Evolutionary conservation across 2,888 invertebrate species (phyloP), one percentile per base, ranked within the genome.

Genomic region (Morinoia aosen): DNA sequence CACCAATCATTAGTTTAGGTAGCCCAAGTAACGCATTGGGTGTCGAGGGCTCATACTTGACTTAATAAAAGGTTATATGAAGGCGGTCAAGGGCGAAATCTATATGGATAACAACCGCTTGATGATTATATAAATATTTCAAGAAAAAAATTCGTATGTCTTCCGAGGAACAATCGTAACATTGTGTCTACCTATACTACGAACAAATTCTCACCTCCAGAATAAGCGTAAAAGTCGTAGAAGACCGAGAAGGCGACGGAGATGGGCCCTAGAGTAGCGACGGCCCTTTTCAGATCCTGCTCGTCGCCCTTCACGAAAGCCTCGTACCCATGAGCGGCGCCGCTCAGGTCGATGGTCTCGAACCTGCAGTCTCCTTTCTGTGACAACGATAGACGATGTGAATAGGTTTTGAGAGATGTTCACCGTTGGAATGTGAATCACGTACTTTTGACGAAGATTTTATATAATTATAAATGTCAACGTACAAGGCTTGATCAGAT

Each of bases 171-270:
- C 12, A 14, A 8, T 33, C 0, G 14, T 40, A 39, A 11, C 39
- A 4, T 40, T 39, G 14, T 39, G 8, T 39, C 14, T 40, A 10
- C 39, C 19, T 2, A 12, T 90, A 3, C 10, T 25, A 39, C 4
- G 5, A 39, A 25, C 4, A 5, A 48, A 5, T 33, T 48, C 90
- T 39, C 33, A 40, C 97, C 96, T 56, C 96, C 96, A 97, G 99
- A 99, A 97, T 98, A 98, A 97, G 99, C 99, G 98, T 99, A 99
- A 96, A 98, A 98, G 97, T 98, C 98, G 97, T 98, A 98, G 91
- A 98, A 98, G 96, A 99, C 99, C 98, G 99, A 99, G 97, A 99
- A 99, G 97, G 99, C 99, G 95, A 99, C 98, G 14, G 99, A 98
- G 94, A 99, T 98, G 19, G 99, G 99, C 0, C 99, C 99, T 96